Conservation (phyloP, 2,797 vertebrate species). For the Malacoraja senta region DNA sequence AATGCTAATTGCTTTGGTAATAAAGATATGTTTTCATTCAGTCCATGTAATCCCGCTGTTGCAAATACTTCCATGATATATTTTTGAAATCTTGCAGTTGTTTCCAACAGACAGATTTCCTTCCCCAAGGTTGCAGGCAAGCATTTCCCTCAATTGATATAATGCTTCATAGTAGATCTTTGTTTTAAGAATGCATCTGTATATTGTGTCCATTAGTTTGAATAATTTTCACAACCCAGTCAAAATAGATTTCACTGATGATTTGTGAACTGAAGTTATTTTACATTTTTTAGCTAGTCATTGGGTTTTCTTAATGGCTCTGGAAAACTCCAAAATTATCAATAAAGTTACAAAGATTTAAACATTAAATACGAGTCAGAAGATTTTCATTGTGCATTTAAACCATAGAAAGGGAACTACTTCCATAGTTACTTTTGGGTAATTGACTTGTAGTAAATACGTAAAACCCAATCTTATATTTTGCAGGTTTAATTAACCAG, state of each 20-base stretch:
- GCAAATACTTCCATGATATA: background rate
- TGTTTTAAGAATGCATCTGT: background rate
- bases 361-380: background rate
- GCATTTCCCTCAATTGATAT: background rate
- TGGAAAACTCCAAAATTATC: background rate
- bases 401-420: background rate
- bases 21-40: background rate
- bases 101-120: background rate
- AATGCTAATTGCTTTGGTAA: background rate
- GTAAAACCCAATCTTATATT: background rate
- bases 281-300: background rate
- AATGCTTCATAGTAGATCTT: background rate
- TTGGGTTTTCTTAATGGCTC: background rate
- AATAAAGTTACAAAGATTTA: background rate
- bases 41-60: background rate
- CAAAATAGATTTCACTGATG: background rate
- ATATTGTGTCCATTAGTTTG: background rate
- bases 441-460: background rate
- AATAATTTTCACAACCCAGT: background rate
- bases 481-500: background rate
- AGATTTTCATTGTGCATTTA: background rate
- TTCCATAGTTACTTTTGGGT: background rate
- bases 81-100: background rate
- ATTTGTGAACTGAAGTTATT: background rate
- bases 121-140: no score